These are phyloP conservation scores for Neodon shergylaensis DNA, from an alignment of 2,113 vertebrate species.

Conservation along the genomic window DNA sequence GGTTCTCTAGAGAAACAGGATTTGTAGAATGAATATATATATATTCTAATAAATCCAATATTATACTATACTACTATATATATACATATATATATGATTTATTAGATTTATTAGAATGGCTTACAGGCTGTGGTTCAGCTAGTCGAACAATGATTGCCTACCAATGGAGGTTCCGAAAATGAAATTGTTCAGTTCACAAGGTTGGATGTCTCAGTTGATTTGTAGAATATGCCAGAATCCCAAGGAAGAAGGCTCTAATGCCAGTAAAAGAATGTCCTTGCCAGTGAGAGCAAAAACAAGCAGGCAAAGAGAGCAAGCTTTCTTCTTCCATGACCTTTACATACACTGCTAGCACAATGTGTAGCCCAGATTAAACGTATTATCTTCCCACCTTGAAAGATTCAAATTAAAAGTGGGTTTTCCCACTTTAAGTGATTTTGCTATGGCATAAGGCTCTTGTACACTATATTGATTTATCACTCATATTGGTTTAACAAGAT, in stretches of 20 bases:
- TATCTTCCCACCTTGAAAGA: not conserved
- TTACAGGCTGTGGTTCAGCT: not conserved
- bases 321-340: not conserved
- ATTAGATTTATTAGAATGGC: not conserved
- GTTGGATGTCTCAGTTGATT: not conserved
- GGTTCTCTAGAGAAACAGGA: not conserved
- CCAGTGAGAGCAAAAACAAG: not conserved
- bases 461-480: too few species aligned
- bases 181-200: not conserved
- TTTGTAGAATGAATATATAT: not conserved
- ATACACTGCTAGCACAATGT: not conserved
- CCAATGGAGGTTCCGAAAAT: not conserved
- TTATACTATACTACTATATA: not conserved
- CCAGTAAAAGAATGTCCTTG: not conserved
- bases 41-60: not conserved
- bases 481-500: too few species aligned
- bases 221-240: not conserved
- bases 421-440: not conserved
- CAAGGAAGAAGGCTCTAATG: not conserved
- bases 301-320: not conserved
- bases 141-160: not conserved
- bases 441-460: too few species aligned
- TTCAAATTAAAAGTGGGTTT: not conserved
- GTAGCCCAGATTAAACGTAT: not conserved
- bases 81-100: not conserved